Base-by-base conservation (phyloP, 1,140 invertebrate species). In the Protaetia brevitarsis region DNA sequence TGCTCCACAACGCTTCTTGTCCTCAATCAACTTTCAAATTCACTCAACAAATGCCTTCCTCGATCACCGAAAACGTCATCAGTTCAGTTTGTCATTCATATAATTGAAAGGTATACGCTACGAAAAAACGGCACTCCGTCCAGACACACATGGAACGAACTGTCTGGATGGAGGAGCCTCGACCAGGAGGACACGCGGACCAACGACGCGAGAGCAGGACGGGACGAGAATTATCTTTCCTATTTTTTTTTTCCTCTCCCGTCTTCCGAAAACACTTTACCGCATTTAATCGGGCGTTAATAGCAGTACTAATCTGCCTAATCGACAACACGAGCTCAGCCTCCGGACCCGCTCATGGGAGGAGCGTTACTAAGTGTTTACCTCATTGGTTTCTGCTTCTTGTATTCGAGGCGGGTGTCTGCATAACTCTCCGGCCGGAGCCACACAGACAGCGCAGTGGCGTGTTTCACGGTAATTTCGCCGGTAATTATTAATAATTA, bases 351-450 rank as follows among this genome's bases (percentile, higher is more conserved):
- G 28, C 13, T 34, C 45, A 21, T 69, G 68, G 70, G 68, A 71
- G 68, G 68, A 71, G 68, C 68, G 58, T 64, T 69, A 41, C 45
- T 57, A 34, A 58, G 56, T 67, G 56, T 69, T 67, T 67, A 66
- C 67, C 66, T 66, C 70, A 71, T 71, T 71, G 70, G 70, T 66
- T 71, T 69, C 66, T 67, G 66, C 66, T 66, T 70, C 61, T 66
- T 57, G 51, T 68, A 29, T 60, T 63, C 60, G 61, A 70, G 66
- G 69, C 66, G 69, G 69, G 41, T 51, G 51, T 66, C 62, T 58
- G 51, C 57, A 59, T 59, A 59, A 59, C 10, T 59, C 57, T 10
- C 11, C 37, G 11, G 7, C 7, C 19, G 1, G 13, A 7, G 41
- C 4, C 10, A 27, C 29, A 28, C 30, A n/a, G 26, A 10, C 26